Base-by-base conservation (phyloP, 2,888 invertebrate genomes). In the Dynastes hyllus region DNA sequence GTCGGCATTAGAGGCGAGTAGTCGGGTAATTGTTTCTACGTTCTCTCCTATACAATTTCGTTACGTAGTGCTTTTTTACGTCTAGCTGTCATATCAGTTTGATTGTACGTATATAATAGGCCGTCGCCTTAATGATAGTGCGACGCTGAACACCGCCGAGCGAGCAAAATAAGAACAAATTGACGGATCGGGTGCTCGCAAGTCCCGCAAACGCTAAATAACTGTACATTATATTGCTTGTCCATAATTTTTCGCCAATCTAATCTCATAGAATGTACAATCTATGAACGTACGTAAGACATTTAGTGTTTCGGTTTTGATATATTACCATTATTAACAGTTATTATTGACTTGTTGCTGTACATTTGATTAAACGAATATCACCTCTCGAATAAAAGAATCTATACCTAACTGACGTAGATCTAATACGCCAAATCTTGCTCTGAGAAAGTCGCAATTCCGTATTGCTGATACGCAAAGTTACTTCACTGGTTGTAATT, bases 191-290 rank as follows among this genome's bases (percentile, higher is more conserved):
- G 61, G 45, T 22, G 50, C 37, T 16, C 61, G 22, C 61, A 61
- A 75, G 73, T 75, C 73, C 73, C 73, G 73, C 73, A 75, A 75
- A 75, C 73, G 73, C 50, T 75, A 50, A 75, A 63, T 75, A 75
- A 75, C 73, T 75, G 73, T 75, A 75, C 73, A 63, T 13, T 40
- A 61, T 27, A 75, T 75, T 61, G 63, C 73, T 75, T 45, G 73
- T 50, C 45, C 45, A 75, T 75, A 45, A 75, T 75, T 75, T 75
- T 75, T 63, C 73, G 45, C 61, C 61, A 50, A 29, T 63, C 61
- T 51, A 75, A 71, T 71, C 13, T 45, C 40, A 55, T 67, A 58
- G 22, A 58, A 22, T 58, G 55, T 58, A 58, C 63, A 8, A 22
- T 37, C 29, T 29, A 69, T 4, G 55, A 27, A 71, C 32, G 32